Evolutionary conservation across 2,888 invertebrate species (phyloP), one percentile per base, ranked within the genome.

Genomic region (Drosophila nr. medialis): DNA sequence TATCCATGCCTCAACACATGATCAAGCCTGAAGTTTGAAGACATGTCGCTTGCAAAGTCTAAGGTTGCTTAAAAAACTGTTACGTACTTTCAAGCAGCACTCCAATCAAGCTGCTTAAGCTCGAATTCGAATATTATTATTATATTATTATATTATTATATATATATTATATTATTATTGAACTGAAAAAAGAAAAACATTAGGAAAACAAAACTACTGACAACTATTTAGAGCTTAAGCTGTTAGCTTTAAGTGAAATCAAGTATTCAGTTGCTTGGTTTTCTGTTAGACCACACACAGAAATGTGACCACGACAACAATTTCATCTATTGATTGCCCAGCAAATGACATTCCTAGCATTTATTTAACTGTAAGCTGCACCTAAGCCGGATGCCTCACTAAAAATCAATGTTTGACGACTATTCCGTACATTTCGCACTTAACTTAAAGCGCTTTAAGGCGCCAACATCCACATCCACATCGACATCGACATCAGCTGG

Each of bases 401-500:
- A 63, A 72, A 83, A 83, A 85, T 83, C 88, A 82, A 83, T 85
- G 80, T 71, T 68, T 67, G 59, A 83, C 62, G 75, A 45, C 65
- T 59, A 24, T 11, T 53, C 36, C 38, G 50, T 30, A 45, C 70
- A 68, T 80, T 87, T 87, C 58, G 72, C 86, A 83, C 88, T 72
- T 77, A 62, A 77, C 83, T 85, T 66, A 70, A 83, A 36, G 53
- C 58, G 65, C 72, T 80, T 76, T 50, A 67, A 82, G 60, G 21
- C 49, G 66, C 45, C 77, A 55, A 15, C 30, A 32, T 51, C 11
- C n/a, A 24, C 56, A 27, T 48, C 48, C 0, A 4, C 48, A 24
- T 48, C 54, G 1, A 7, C 54, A 55, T 55, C 32, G 81, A 65
- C 69, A 64, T 63, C 61, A 65, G 75, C 40, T 73, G 79, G 45